A percentile compares a stretch with the other conserved stretches of the same genome.
Evolutionary conservation across 1,140 invertebrate genomes (phyloP).

Genomic region (Arion vulgaris): DNA sequence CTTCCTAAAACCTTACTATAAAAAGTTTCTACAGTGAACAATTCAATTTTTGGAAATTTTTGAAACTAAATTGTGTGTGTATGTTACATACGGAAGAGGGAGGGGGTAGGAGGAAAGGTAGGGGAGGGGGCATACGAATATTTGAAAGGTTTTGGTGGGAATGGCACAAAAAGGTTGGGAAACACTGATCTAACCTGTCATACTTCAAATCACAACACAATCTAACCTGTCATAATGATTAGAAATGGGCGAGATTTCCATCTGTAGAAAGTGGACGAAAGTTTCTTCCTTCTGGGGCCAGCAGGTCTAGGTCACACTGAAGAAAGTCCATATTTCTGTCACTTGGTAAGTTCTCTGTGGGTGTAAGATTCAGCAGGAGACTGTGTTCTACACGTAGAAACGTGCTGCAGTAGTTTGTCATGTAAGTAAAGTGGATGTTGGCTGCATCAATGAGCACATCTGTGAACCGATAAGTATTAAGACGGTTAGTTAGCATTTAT

Average conservation of each 20-base stretch:
- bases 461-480: background rate
- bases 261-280: background rate
- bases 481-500: too few species aligned
- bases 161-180: too few species aligned
- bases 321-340: background rate
- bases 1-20: too few species aligned
- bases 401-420: conserved; percentile 13
- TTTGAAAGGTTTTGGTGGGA: too few species aligned
- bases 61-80: too few species aligned
- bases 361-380: background rate
- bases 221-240: background rate
- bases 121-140: too few species aligned
- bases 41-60: too few species aligned
- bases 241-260: background rate
- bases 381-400: background rate
- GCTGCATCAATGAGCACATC: background rate
- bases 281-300: background rate
- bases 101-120: too few species aligned
- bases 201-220: too few species aligned
- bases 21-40: too few species aligned
- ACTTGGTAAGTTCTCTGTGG: background rate
- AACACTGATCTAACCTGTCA: too few species aligned
- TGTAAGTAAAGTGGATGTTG: background rate
- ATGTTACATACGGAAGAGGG: too few species aligned
- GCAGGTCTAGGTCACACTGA: background rate